Evolutionary conservation across 2,888 invertebrate species (phyloP).

Genomic region (Megastigmus dorsalis): DNA sequence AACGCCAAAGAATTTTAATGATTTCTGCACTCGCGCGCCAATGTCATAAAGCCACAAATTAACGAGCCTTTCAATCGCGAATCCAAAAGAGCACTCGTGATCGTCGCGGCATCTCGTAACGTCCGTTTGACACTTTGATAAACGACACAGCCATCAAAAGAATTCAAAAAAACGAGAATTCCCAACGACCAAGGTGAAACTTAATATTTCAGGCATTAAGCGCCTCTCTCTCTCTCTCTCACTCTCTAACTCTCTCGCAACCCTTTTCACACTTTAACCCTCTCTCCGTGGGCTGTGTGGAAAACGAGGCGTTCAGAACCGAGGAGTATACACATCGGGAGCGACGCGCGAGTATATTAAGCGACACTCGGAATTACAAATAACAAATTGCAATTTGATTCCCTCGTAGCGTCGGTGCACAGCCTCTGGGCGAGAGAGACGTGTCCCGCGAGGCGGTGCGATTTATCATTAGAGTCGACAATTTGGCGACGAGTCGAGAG

Average conservation of each 20-base stretch:
- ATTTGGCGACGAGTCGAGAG: slow-evolving; percentile 73
- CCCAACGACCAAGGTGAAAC: slow-evolving; percentile 46
- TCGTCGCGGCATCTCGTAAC: neutral
- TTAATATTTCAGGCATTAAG: slow-evolving; percentile 53
- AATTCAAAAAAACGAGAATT: slow-evolving; percentile 17
- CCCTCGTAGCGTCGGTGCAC: slow-evolving; percentile 61
- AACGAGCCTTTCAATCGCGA: no score
- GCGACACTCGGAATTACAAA: slow-evolving; percentile 75
- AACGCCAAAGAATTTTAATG: no score
- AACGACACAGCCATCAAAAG: slow-evolving; percentile 30
- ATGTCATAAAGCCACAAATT: neutral
- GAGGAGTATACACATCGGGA: neutral
- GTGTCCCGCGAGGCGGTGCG: slow-evolving; percentile 68
- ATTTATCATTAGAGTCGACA: slow-evolving; percentile 75
- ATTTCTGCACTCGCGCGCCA: no score
- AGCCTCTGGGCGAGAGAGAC: slow-evolving; percentile 31
- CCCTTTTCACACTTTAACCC: slow-evolving; percentile 52
- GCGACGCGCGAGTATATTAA: slow-evolving; percentile 66
- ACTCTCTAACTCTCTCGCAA: neutral
- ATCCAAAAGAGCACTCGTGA: slow-evolving; percentile 10
- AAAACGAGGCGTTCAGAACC: neutral
- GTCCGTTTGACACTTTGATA: slow-evolving; percentile 18
- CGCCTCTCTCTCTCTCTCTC: slow-evolving; percentile 6
- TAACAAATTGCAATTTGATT: slow-evolving; percentile 75
- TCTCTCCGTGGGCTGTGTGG: slow-evolving; percentile 44